Base-by-base conservation (phyloP, 2,888 invertebrate species). In the Xylophagus ater region DNA sequence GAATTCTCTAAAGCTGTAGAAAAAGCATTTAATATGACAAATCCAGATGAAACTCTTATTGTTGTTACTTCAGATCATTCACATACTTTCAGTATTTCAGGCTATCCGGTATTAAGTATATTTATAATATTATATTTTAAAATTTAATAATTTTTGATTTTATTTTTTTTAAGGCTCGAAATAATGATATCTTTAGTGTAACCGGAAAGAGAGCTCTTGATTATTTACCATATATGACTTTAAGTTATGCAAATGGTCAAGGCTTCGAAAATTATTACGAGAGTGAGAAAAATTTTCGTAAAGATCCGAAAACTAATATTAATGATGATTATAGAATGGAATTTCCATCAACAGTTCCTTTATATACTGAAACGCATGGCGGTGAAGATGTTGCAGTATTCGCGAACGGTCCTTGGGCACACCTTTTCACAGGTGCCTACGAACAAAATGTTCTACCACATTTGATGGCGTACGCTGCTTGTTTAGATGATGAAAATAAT, bases 51-150 rank as follows among this genome's bases (percentile, higher is more conserved):
- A 13, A 90, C 90, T 0, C 65, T 90, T 17, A 70, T 88, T 8
- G 72, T 90, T 2, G 87, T 85, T 10, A 84, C 85, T 0, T 73
- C 85, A 1, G 87, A 87, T 61, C 87, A 87, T 54, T 77, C 83
- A 2, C 86, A 87, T 55, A 76, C 79, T 0, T 76, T 87, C 72
- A 72, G 73, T 9, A 73, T 78, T 40, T 73, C 73, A 18, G 87
- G 87, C 0, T 86, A 87, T 56, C 74, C 80, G 28, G 40, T 40
- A 24, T 23, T 8, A 23, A 23, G n/a, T 23, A 10, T 23, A 10
- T 3, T 2, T 23, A 23, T n/a, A 23, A 23, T 2, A 3, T 23
- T 23, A 10, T 23, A n/a, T 23, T 10, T 23, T 23, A 23, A n/a
- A 10, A 10, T 10, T 10, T 23, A 23, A 23, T 23, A 23, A 23